Base-by-base conservation (phyloP, 2,113 vertebrate species). In the Amblyornis subalaris region DNA sequence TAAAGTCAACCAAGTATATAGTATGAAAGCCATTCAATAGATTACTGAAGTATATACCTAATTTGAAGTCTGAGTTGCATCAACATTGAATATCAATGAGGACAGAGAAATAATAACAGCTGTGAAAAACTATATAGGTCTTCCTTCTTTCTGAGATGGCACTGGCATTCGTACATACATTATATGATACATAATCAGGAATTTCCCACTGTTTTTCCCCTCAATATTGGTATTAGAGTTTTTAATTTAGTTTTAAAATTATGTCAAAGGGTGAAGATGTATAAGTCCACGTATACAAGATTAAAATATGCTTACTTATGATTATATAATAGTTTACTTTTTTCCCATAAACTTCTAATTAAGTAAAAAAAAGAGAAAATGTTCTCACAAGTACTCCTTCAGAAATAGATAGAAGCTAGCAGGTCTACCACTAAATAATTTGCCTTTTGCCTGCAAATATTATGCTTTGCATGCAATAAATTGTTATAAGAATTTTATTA, bases 261-360 rank as follows among this genome's bases (percentile, higher is more conserved):
- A 8, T 40, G 19, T 55, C 19, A 67, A 23, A 61, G 10, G 3
- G 12, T 14, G 1, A 19, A 36, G 2, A 3, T 4, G 1, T 44
- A 25, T 73, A 48, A 84, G 20, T 10, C 8, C 7, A 50, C 0
- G 0, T 33, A 26, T 64, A 42, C 29, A 66, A 61, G 33, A 42
- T n/a, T 71, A 64, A 85, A 93, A 51, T 44, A 29, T 33, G 8
- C 7, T 3, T 40, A 28, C 72, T 64, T 67, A 58, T 80, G 23
- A 38, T 70, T 66, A 6, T 17, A 23, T 77, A 10, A 19, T 23
- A 54, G 22, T 53, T 65, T 33, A 3, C 20, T 15, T 84, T 72
- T 38, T 82, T 13, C 23, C 50, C 14, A 7, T 45, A 40, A 5
- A 15, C 16, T 54, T 92, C n/a, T 48, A 78, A 38, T 36, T 71